Evolutionary conservation across 92 coral and sea anemone genomes (phyloP).

Genomic region (Umimayanthus chanpuru): DNA sequence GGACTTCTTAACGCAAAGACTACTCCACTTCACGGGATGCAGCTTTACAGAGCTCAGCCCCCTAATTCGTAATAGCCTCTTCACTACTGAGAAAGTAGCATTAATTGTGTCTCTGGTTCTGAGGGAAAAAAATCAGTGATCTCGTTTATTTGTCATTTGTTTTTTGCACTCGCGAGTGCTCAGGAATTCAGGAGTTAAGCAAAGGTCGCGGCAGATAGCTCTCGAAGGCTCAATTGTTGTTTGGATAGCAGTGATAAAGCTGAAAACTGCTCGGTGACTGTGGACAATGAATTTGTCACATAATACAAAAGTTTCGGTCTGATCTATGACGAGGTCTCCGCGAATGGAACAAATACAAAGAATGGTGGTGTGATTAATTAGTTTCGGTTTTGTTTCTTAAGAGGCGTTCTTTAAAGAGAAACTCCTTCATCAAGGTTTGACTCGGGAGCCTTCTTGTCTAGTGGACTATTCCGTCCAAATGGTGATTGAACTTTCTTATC

Average conservation of each 20-base stretch:
- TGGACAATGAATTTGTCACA: slow-evolving; percentile 43
- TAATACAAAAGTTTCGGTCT: slow-evolving; percentile 45
- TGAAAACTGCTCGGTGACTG: slow-evolving; percentile 27
- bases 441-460: slow-evolving; percentile 36
- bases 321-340: slow-evolving; percentile 39
- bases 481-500: slow-evolving; percentile 37
- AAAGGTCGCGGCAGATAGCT: slow-evolving; percentile 26
- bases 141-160: slow-evolving; percentile 18
- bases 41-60: slow-evolving; percentile 18
- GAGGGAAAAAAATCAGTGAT: background rate
- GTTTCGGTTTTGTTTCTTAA: slow-evolving; percentile 23
- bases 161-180: slow-evolving; percentile 18
- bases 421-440: slow-evolving; percentile 32
- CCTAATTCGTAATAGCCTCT: slow-evolving; percentile 27
- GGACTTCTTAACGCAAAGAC: background rate
- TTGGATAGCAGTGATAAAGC: slow-evolving; percentile 25
- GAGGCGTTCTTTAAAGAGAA: slow-evolving; percentile 10
- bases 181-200: slow-evolving; percentile 14
- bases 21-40: no score
- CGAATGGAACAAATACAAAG: slow-evolving; percentile 27
- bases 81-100: slow-evolving; percentile 32
- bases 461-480: slow-evolving; percentile 2
- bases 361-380: slow-evolving; percentile 28
- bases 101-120: slow-evolving; percentile 29
- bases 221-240: slow-evolving; percentile 21